Evolutionary conservation across 2,888 invertebrate species (phyloP), one percentile per base, ranked within the genome.

Genomic region (Nymphalis urticae): DNA sequence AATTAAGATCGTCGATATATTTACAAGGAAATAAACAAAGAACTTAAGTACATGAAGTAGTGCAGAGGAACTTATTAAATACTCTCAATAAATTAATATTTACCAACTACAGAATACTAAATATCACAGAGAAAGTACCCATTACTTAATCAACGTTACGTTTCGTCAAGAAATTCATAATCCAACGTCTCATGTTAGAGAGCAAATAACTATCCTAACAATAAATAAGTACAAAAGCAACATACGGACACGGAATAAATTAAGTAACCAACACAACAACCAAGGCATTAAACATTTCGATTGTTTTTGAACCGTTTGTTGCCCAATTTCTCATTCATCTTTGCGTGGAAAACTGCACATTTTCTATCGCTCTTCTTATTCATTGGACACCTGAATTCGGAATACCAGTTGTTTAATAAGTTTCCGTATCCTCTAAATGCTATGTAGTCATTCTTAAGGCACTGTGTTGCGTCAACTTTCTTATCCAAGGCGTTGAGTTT

Each of bases 381-480:
- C 16, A 77, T 74, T 16, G 89, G 86, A 78, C 89, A 90, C 67
- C 85, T 88, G 72, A 94, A 88, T 66, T 94, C 93, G 47, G 83
- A 86, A 63, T 89, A 89, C 93, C 95, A 95, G 77, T 94, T 94
- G 79, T 93, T 93, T 13, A 95, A 84, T 71, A 94, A 93, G 59
- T 89, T 93, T 48, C 92, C 92, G 79, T 95, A 94, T 13, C 93
- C 92, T 74, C 93, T 92, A 68, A 95, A 89, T 3, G 95, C 93
- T 48, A 94, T 94, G 79, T 94, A 93, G 79, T 95, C 95, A 74
- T 94, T 93, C 72, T 94, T 92, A 60, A 94, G 85, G 79, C 94
- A 93, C 68, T 88, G 82, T 0, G 94, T 94, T 2, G 92, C 84
- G 76, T 94, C 93, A 1, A 93, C 92, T 77, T 88, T 87, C 65